phyloP scores from a whole-genome alignment of 2,797 vertebrate species.

The Anolis apletophallus region DNA sequence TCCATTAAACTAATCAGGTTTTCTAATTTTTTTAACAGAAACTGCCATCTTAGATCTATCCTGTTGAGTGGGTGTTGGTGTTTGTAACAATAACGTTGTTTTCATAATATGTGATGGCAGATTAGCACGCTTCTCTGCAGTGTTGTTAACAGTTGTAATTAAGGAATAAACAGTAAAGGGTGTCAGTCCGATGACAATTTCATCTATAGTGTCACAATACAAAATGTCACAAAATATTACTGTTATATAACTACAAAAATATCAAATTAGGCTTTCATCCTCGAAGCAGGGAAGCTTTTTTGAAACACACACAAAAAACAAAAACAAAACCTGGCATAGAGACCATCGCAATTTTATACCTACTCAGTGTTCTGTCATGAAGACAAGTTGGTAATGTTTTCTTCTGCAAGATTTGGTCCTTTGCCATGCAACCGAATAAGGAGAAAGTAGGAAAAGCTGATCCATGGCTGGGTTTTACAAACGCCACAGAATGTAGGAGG shows the following conservation, averaged over 20 bases:
- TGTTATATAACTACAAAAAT: constrained; percentile 82
- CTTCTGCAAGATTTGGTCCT: constrained; percentile 74
- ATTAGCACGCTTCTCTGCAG: constrained; percentile 82
- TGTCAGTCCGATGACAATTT: constrained; percentile 86
- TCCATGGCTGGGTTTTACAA: constrained; percentile 61
- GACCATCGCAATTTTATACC: constrained; percentile 78
- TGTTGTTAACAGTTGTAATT: constrained; percentile 85
- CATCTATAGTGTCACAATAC: constrained; percentile 85
- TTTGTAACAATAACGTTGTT: constrained; percentile 85
- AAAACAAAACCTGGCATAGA: constrained; percentile 72
- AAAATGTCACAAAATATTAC: constrained; percentile 86
- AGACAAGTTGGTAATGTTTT: constrained; percentile 81
- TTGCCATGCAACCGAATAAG: constrained; percentile 73
- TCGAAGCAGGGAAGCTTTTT: constrained; percentile 65
- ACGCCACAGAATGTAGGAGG: constrained; percentile 64
- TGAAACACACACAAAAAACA: constrained; percentile 46
- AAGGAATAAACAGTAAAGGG: constrained; percentile 83
- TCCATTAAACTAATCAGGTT: constrained; percentile 74
- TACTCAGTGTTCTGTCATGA: constrained; percentile 81
- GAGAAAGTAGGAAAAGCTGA: constrained; percentile 49
- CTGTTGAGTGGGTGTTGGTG: constrained; percentile 83
- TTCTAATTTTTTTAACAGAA: constrained; percentile 59
- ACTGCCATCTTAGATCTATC: constrained; percentile 80
- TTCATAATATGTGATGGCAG: constrained; percentile 84
- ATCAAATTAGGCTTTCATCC: constrained; percentile 77